Percentiles rank a stretch among this genome's conserved stretches.
phyloP scores from a whole-genome alignment of 2,888 invertebrate genomes.

The Lasius fuliginosus region DNA sequence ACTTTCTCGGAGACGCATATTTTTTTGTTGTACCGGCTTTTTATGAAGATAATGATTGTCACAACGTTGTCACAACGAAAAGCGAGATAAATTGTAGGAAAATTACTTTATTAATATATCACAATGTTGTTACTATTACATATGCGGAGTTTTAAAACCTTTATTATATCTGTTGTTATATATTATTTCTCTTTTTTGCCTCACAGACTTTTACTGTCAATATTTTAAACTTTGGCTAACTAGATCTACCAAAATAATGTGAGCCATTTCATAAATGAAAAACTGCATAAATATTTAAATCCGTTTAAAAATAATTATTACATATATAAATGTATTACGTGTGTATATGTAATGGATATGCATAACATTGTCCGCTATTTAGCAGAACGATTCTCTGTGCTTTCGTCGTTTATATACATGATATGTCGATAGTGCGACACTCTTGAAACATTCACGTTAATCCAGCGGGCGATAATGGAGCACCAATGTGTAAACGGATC shows the following conservation, averaged over 20 bases:
- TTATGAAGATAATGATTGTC: background rate
- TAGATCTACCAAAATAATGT: background rate
- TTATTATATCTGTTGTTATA: background rate
- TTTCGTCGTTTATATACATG: background rate
- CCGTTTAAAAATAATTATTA: background rate
- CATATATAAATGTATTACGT: background rate
- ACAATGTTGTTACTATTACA: background rate
- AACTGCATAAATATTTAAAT: background rate
- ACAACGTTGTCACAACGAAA: background rate
- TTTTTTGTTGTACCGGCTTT: background rate
- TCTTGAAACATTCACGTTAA: conserved; percentile 53
- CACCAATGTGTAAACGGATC: conserved; percentile 76
- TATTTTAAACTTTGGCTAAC: background rate
- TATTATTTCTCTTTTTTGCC: background rate
- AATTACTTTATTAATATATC: background rate
- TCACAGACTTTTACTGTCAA: background rate
- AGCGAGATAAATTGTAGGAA: conserved; percentile 3
- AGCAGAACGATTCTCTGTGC: background rate
- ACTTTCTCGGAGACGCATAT: background rate
- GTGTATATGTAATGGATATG: background rate
- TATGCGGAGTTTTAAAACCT: background rate
- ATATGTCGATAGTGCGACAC: conserved; percentile 59
- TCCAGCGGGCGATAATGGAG: conserved; percentile 72
- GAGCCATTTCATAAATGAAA: background rate
- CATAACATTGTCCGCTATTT: background rate